These are phyloP conservation scores for Elephas maximus DNA, from an alignment of 2,113 vertebrate species.

Conservation along the genomic window DNA sequence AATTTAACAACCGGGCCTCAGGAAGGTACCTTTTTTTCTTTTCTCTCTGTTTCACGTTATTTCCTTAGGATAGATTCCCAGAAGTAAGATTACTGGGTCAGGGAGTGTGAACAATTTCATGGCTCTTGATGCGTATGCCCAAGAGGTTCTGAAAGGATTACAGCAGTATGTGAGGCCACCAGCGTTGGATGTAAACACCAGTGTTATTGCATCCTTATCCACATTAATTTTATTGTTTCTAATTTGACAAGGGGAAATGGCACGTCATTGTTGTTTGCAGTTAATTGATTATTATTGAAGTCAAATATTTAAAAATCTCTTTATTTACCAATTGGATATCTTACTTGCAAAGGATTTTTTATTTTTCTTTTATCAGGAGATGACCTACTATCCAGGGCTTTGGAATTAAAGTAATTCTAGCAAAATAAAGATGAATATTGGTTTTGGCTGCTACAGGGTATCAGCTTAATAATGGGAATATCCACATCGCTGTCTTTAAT, in stretches of 20 bases:
- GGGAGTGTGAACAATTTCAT: constrained; percentile 55
- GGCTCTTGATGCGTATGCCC: neutral
- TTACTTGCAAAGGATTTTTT: constrained; percentile 9
- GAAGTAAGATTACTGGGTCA: constrained; percentile 6
- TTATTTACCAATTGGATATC: neutral
- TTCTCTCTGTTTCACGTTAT: constrained; percentile 41
- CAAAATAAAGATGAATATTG: neutral
- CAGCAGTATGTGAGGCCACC: accelerated
- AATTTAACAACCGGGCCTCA: neutral
- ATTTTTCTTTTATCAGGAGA: neutral
- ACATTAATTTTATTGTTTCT: neutral
- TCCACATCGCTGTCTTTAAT: neutral
- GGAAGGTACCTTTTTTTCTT: neutral
- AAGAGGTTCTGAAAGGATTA: neutral
- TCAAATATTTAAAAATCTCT: neutral
- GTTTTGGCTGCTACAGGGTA: neutral
- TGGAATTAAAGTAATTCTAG: neutral
- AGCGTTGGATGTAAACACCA: neutral
- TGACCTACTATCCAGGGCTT: neutral
- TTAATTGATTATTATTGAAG: constrained; percentile 33
- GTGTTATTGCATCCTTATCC: neutral
- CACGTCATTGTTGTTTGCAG: neutral
- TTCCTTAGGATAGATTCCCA: constrained; percentile 54
- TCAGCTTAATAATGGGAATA: neutral
- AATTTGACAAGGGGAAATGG: neutral